A percentile compares a stretch with the other conserved stretches of the same genome.
These are phyloP conservation scores for Seison nebaliae DNA, from an alignment of 1,140 invertebrate genomes.

Conservation along the genomic window DNA sequence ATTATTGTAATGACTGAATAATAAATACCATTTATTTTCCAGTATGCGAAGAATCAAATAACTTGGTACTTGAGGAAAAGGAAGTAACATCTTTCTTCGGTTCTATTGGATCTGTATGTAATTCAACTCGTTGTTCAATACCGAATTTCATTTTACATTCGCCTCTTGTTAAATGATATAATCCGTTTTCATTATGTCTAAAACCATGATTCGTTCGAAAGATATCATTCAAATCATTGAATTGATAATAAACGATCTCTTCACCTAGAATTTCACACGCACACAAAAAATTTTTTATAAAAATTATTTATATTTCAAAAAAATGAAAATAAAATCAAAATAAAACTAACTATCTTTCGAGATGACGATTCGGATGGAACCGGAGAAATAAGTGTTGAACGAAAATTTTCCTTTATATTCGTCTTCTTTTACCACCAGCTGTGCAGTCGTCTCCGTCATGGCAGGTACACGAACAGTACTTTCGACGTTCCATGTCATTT, in stretches of 20 bases:
- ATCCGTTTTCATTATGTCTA: conserved; percentile 1
- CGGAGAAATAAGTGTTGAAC: conserved; percentile 10
- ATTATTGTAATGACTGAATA: too few species aligned
- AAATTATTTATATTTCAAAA: too few species aligned
- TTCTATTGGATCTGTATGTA: conserved; percentile 5
- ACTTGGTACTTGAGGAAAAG: too few species aligned
- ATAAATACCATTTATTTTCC: too few species aligned
- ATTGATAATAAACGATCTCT: not conserved
- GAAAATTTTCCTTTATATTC: conserved; percentile 8
- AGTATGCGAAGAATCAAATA: too few species aligned
- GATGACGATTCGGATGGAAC: conserved; percentile 1
- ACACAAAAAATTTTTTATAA: too few species aligned
- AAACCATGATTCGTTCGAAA: conserved; percentile 8
- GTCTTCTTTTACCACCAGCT: conserved; percentile 9
- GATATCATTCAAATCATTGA: conserved; percentile 5
- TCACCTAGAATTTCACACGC: too few species aligned
- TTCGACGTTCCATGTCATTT: conserved; percentile 30
- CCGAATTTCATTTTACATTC: conserved; percentile 10
- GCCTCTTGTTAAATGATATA: conserved; percentile 6
- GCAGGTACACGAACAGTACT: conserved; percentile 21
- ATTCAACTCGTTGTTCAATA: conserved; percentile 7
- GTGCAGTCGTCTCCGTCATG: conserved; percentile 11
- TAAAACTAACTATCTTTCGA: too few species aligned
- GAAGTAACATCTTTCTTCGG: too few species aligned
- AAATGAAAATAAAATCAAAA: too few species aligned